These are phyloP conservation scores for Aegotheles bennettii DNA, from an alignment of 2,113 vertebrate genomes.

Conservation along the genomic window DNA sequence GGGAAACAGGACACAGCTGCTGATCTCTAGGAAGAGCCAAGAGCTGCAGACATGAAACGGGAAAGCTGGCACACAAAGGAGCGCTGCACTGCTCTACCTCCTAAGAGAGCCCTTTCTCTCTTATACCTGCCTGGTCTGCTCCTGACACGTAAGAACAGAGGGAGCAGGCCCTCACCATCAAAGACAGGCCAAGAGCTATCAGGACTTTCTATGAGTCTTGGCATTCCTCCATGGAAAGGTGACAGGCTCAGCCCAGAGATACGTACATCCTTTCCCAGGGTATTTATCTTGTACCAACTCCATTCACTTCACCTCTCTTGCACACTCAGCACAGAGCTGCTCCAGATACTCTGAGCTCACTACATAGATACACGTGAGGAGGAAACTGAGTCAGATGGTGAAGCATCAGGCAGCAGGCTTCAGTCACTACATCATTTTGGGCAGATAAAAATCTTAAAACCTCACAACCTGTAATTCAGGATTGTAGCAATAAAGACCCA, in stretches of 20 bases:
- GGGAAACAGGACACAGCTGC: not conserved
- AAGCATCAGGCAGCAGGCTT: not conserved
- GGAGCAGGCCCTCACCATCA: not conserved
- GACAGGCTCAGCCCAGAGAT: not conserved
- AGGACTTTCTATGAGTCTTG: not conserved
- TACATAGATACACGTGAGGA: not conserved
- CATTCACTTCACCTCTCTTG: not conserved
- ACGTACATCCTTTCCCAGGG: not conserved
- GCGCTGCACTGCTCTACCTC: not conserved
- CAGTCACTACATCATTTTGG: not conserved
- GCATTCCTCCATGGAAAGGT: not conserved
- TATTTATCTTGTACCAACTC: not conserved
- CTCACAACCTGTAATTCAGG: not conserved
- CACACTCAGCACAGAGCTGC: not conserved
- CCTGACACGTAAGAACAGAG: not conserved
- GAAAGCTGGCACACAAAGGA: not conserved
- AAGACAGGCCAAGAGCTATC: not conserved
- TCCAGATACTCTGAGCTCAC: not conserved
- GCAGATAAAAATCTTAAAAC: not conserved
- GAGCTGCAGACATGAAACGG: not conserved
- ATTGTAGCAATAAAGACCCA: not conserved
- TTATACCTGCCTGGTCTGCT: not conserved
- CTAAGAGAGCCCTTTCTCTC: not conserved
- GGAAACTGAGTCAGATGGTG: not conserved
- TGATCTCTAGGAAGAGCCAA: not conserved